Conservation (phyloP, 2,797 vertebrate species). For the Danio choprae region DNA sequence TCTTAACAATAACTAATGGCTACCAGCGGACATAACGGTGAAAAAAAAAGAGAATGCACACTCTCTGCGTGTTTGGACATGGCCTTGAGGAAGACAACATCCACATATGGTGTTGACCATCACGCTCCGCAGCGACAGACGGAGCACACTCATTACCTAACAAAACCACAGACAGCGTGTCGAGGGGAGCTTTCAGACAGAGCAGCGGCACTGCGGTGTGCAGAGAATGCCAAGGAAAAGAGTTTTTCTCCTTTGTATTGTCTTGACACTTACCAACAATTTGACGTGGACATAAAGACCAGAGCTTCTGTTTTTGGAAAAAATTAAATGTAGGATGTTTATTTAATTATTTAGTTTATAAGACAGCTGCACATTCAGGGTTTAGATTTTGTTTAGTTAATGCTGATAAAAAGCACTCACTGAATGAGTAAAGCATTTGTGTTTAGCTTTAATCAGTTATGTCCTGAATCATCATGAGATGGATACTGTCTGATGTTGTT, state of each 20-base stretch:
- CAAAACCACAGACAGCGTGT: constrained; percentile 24
- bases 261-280: not conserved
- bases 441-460: constrained; percentile 56
- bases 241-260: not conserved
- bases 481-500: constrained; percentile 49
- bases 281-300: not conserved
- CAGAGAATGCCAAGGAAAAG: not conserved
- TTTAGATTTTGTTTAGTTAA: constrained; percentile 10
- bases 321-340: not conserved
- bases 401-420: constrained; percentile 37
- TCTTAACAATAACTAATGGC: constrained; percentile 65
- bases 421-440: constrained; percentile 29
- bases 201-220: constrained; percentile 10
- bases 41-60: constrained; percentile 10
- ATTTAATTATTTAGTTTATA: not conserved
- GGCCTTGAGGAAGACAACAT: constrained; percentile 61
- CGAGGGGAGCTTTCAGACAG: not conserved
- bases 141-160: constrained; percentile 56
- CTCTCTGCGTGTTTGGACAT: constrained; percentile 56
- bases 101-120: constrained; percentile 71
- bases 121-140: constrained; percentile 64
- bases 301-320: not conserved
- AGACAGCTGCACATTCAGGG: not conserved
- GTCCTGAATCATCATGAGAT: constrained; percentile 54
- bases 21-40: constrained; percentile 51